Percentiles rank a stretch among this genome's conserved stretches.
Conservation (phyloP, 2,113 vertebrate species). For the Semicossyphus pulcher region DNA sequence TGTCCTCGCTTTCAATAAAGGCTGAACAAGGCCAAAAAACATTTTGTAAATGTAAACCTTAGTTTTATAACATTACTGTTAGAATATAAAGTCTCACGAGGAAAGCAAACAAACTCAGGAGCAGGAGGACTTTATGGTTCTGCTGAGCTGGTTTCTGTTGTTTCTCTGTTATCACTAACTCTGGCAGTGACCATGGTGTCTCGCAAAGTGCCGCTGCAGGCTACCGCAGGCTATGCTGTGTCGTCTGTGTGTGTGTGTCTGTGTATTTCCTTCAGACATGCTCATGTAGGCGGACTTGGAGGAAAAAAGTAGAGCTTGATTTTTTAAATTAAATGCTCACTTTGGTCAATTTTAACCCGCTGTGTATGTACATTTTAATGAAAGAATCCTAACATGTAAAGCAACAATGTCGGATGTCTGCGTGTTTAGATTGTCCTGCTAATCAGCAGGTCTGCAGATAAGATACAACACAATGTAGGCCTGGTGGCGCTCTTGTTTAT, state of each 20-base stretch:
- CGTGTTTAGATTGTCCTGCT: constrained; percentile 24
- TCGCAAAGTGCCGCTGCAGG: not conserved
- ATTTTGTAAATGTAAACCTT: too few species aligned
- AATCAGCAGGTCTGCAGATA: constrained; percentile 43
- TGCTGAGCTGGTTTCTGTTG: too few species aligned
- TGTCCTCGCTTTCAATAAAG: too few species aligned
- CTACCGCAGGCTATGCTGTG: not conserved
- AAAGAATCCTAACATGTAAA: not conserved
- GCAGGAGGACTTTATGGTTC: too few species aligned
- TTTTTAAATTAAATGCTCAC: too few species aligned
- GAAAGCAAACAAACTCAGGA: too few species aligned
- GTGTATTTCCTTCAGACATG: not conserved
- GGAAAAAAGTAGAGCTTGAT: too few species aligned
- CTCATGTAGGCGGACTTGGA: not conserved
- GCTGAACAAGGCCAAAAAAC: too few species aligned
- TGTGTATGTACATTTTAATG: not conserved
- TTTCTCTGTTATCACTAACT: not conserved
- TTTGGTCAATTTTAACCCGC: not conserved
- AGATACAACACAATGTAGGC: constrained; percentile 8
- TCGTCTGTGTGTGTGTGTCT: not conserved
- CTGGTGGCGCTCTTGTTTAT: constrained; percentile 28
- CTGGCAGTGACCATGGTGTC: not conserved
- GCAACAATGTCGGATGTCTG: not conserved
- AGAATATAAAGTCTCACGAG: too few species aligned
- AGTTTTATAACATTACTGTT: too few species aligned